Evolutionary conservation across 2,113 vertebrate species (phyloP).

Genomic region (Alosa alosa): DNA sequence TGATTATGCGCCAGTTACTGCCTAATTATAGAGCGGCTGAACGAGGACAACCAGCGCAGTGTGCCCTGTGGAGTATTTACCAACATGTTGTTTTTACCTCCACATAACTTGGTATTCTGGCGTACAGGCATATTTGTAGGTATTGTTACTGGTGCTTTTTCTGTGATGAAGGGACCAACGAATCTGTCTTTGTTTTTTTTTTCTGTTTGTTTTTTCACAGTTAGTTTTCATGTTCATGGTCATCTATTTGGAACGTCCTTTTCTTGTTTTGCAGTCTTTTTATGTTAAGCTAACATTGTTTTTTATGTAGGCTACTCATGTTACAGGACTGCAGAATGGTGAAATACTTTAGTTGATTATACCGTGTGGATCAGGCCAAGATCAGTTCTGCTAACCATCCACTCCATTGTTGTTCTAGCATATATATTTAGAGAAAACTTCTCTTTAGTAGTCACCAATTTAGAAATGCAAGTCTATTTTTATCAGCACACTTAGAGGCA

Average conservation of each 20-base stretch:
- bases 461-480: not conserved
- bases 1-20: not conserved
- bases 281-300: not conserved
- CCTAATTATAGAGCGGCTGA: not conserved
- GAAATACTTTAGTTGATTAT: no score
- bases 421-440: not conserved
- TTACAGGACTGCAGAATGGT: not conserved
- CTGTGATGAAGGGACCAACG: not conserved
- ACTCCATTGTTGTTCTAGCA: not conserved
- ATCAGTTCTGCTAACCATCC: not conserved
- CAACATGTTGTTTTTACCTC: slow-evolving; percentile 3
- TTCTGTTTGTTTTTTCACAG: no score
- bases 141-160: not conserved
- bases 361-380: not conserved
- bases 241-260: not conserved
- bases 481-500: not conserved
- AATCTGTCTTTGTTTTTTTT: not conserved
- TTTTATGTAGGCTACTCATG: not conserved
- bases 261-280: not conserved
- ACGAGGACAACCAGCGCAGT: not conserved
- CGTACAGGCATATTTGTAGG: not conserved
- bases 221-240: not conserved
- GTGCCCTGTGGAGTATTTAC: not conserved
- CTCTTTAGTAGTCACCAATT: not conserved
- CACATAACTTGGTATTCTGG: not conserved